Evolutionary conservation across 2,888 invertebrate species (phyloP).

Genomic region (Rambutsinella grinnellia): DNA sequence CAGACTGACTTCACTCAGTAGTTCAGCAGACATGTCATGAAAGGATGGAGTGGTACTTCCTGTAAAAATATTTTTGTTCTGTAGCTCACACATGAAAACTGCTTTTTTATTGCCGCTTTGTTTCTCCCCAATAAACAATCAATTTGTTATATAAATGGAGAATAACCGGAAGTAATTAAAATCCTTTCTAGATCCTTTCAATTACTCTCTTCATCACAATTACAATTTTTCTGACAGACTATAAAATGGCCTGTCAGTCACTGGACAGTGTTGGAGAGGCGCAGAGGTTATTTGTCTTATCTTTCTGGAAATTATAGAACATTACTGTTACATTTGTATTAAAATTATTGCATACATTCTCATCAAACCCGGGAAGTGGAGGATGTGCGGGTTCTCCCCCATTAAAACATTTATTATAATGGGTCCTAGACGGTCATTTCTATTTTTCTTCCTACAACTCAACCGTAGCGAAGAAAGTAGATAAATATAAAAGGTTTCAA

Average conservation of each 20-base stretch:
- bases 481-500: not conserved
- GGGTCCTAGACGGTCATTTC: too few species aligned
- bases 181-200: not conserved
- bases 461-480: not conserved
- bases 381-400: too few species aligned
- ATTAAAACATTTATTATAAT: conserved; percentile 9
- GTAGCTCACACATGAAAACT: too few species aligned
- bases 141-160: too few species aligned
- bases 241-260: not conserved
- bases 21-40: too few species aligned
- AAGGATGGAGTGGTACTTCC: too few species aligned
- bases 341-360: conserved; percentile 25
- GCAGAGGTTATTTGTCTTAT: too few species aligned
- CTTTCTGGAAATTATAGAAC: too few species aligned
- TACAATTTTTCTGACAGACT: not conserved
- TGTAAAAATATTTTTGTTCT: too few species aligned
- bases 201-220: not conserved
- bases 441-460: not conserved
- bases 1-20: not conserved
- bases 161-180: conserved; percentile 16
- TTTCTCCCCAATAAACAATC: conserved; percentile 29
- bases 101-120: too few species aligned
- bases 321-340: too few species aligned
- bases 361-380: not conserved
- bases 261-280: too few species aligned